Base-by-base conservation (phyloP, 1,140 invertebrate species). In the Drosophila novamexicana region DNA sequence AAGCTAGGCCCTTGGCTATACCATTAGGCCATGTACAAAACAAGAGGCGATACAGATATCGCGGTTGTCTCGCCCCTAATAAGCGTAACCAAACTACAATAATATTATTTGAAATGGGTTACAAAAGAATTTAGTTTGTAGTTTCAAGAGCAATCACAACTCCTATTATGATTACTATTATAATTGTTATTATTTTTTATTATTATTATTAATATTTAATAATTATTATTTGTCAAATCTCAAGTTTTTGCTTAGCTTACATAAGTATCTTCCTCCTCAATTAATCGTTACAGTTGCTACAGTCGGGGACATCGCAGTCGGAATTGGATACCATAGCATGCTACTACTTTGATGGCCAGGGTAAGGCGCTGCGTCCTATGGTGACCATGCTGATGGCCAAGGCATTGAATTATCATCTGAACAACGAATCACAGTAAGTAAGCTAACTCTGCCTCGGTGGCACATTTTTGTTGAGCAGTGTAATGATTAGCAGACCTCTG, bases 261-360 rank as follows among this genome's bases (percentile, higher is more conserved):
- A 40, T 50, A 7, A 37, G 14, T 10, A 16, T 32, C 9, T 32
- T 10, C 12, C 7, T 14, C n/a, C 4, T 44, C 8, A 44, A 54
- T 29, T 5, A 7, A 42, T 32, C 16, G 42, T 39, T 94, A 58
- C 93, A 98, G 96, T 95, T 96, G 93, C 93, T 98, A 81, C 93
- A 95, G 81, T 94, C 93, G 81, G 96, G 96, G 86, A 97, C 96
- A 80, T 95, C 95, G 91, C 95, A 96, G 91, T 93, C 95, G 58
- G 96, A 98, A 92, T 93, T 98, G 83, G 95, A 96, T 91, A 96
- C 96, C 80, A 97, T 99, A 93, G 95, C 97, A 52, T 96, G 96
- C 79, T 99, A 99, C 93, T 99, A 99, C 93, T 99, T 99, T 93
- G 97, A 98, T 94, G 98, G 98, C 36, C 96, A 98, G 92, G 98